Percentiles rank a stretch among this genome's conserved stretches.
phyloP scores from a whole-genome alignment of 2,113 vertebrate genomes.

The Gila orcuttii region DNA sequence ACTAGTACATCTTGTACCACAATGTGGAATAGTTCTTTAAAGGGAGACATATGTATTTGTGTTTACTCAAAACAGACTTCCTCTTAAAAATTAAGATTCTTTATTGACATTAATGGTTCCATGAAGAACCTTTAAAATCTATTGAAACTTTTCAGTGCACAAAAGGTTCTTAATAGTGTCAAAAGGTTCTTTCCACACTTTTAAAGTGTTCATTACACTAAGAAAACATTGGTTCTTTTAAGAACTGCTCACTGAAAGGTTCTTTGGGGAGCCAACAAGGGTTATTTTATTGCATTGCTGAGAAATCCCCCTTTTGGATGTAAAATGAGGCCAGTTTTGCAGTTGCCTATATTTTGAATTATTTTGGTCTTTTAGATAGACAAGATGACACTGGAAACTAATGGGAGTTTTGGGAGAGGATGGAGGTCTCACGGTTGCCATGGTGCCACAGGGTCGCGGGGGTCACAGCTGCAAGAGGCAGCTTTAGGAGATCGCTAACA shows the following conservation, averaged over 20 bases:
- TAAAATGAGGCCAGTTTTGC: conserved; percentile 5
- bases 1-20: not conserved
- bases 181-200: too few species aligned
- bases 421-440: conserved; percentile 51
- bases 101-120: too few species aligned
- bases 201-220: too few species aligned
- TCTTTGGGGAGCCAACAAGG: too few species aligned
- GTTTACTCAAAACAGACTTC: not conserved
- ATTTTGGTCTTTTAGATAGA: conserved; percentile 46
- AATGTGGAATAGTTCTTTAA: not conserved
- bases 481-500: conserved; percentile 57
- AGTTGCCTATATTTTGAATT: too few species aligned
- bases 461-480: conserved; percentile 60
- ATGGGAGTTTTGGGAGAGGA: conserved; percentile 35
- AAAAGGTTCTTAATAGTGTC: too few species aligned
- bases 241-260: too few species aligned
- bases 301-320: not conserved
- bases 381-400: conserved; percentile 29
- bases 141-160: too few species aligned
- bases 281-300: too few species aligned
- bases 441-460: conserved; percentile 52
- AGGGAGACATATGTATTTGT: not conserved
- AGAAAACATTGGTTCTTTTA: too few species aligned
- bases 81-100: too few species aligned
- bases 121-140: too few species aligned